Conservation (phyloP, 2,113 vertebrate genomes). For the Centropus unirufus region DNA sequence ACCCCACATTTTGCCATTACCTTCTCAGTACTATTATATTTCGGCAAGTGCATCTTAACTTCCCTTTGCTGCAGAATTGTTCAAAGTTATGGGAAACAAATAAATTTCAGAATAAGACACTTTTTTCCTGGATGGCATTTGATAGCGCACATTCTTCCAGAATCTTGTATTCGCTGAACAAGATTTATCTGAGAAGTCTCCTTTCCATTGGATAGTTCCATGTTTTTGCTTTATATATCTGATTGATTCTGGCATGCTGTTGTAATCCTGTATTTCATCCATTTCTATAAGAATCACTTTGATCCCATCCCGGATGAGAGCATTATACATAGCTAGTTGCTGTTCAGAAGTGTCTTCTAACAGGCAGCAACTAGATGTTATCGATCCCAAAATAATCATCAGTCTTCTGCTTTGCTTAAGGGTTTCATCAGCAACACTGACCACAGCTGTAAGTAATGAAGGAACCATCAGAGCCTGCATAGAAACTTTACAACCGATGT, state of each 20-base stretch:
- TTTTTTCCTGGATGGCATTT: slow-evolving; percentile 80
- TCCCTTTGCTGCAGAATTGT: background rate
- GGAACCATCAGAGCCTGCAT: background rate
- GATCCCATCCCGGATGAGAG: slow-evolving; percentile 81
- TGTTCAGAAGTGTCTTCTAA: slow-evolving; percentile 76
- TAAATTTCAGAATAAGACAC: background rate
- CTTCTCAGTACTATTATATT: background rate
- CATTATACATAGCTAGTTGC: slow-evolving; percentile 79
- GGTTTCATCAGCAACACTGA: slow-evolving; percentile 81
- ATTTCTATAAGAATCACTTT: slow-evolving; percentile 88
- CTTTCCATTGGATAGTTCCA: slow-evolving; percentile 82
- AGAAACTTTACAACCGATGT: background rate
- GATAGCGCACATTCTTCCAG: slow-evolving; percentile 88
- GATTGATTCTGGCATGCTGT: slow-evolving; percentile 82
- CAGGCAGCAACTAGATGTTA: background rate
- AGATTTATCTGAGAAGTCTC: slow-evolving; percentile 30
- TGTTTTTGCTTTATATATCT: slow-evolving; percentile 85
- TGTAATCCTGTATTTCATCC: slow-evolving; percentile 75
- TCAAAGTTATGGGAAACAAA: background rate
- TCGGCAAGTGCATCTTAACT: background rate
- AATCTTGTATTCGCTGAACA: slow-evolving; percentile 77
- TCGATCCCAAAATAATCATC: slow-evolving; percentile 79
- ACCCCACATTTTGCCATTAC: background rate
- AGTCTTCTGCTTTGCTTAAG: slow-evolving; percentile 84
- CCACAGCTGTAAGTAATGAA: slow-evolving; percentile 74